Conservation (phyloP, 2,113 vertebrate genomes). For the Scomber japonicus region DNA sequence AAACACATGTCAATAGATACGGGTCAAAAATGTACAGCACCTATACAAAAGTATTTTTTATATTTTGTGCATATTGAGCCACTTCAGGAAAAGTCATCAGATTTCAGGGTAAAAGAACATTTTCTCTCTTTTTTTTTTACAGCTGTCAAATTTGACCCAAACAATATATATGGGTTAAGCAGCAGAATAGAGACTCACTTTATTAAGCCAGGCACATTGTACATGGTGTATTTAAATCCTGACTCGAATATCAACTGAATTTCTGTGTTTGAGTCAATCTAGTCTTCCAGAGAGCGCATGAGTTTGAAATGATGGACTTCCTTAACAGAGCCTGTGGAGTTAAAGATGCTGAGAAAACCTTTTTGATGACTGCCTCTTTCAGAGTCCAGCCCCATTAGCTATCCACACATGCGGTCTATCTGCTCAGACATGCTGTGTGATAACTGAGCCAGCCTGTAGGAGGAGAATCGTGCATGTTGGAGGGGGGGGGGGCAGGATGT, state of each 20-base stretch:
- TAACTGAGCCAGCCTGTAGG: conserved; percentile 23
- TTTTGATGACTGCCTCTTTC: conserved; percentile 4
- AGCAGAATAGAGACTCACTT: background rate
- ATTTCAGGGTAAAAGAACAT: too few species aligned
- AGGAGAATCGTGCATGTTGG: conserved; percentile 32
- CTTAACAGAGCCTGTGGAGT: background rate
- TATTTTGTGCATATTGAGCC: too few species aligned
- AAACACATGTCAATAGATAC: too few species aligned
- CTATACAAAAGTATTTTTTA: too few species aligned
- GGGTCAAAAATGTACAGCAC: too few species aligned
- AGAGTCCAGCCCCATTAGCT: conserved; percentile 12
- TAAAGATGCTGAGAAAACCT: background rate
- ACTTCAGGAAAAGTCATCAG: too few species aligned
- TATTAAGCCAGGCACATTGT: background rate
- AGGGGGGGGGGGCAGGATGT: conserved; percentile 36
- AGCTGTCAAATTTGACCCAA: too few species aligned
- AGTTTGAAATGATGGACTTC: background rate
- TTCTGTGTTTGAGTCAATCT: background rate
- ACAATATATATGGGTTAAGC: background rate
- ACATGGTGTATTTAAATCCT: background rate
- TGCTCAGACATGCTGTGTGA: conserved; percentile 29
- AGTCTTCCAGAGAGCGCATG: background rate
- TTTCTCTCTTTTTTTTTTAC: too few species aligned
- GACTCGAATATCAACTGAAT: background rate
- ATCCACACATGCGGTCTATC: background rate